These are phyloP conservation scores for Brachionus sp. DNA, from an alignment of 1,140 invertebrate genomes.

Conservation along the genomic window DNA sequence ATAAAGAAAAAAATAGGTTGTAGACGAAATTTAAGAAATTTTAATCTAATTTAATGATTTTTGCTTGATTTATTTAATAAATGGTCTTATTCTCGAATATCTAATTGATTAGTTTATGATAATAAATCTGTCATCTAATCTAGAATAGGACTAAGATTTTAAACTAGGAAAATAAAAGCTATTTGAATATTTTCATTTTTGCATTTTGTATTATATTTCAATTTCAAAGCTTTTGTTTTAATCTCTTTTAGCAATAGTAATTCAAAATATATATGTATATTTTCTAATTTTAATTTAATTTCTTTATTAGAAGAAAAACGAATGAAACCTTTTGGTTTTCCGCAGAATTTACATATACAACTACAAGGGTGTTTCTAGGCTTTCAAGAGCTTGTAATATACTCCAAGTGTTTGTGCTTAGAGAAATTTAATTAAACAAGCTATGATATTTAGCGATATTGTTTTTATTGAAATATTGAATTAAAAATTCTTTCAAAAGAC, in stretches of 20 bases:
- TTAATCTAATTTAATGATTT: background rate
- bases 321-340: background rate
- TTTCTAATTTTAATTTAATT: background rate
- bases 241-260: background rate
- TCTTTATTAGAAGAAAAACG: conserved; percentile 3
- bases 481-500: background rate
- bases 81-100: background rate
- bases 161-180: background rate
- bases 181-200: background rate
- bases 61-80: background rate
- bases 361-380: background rate
- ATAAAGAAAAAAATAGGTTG: too few relatives aligned
- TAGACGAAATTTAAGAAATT: background rate
- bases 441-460: background rate
- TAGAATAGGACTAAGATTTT: background rate
- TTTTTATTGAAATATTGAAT: background rate
- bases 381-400: conserved; percentile 3
- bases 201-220: background rate
- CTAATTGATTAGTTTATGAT: background rate
- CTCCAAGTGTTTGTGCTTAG: background rate
- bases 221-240: background rate
- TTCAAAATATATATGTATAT: background rate
- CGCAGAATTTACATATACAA: background rate
- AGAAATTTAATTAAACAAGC: conserved; percentile 5
- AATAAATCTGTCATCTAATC: background rate